Conservation (phyloP, 2,888 invertebrate genomes). For the Alitta virens region DNA sequence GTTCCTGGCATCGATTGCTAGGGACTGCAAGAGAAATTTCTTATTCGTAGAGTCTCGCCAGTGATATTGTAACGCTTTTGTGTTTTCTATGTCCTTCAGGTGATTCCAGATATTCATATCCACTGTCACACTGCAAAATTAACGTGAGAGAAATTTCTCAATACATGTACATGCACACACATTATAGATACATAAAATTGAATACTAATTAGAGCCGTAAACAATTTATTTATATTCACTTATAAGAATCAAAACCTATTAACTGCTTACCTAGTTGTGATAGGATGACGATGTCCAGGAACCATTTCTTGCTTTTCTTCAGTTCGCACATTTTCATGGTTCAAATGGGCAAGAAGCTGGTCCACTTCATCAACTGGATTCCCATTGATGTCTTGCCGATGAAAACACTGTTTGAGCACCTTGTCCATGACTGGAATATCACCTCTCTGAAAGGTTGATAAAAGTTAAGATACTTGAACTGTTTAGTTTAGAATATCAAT, state of each 20-base stretch:
- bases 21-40: slow-evolving; percentile 20
- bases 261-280: not conserved
- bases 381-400: not conserved
- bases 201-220: too few species aligned
- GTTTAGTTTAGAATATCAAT: too few species aligned
- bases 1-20: slow-evolving; percentile 25
- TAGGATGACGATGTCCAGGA: not conserved
- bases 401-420: not conserved
- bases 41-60: slow-evolving; percentile 22
- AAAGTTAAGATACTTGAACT: too few species aligned
- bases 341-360: not conserved
- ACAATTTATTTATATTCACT: too few species aligned
- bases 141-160: too few species aligned
- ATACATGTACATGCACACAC: too few species aligned
- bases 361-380: not conserved
- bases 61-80: slow-evolving; percentile 22
- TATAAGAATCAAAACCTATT: too few species aligned
- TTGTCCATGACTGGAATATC: too few species aligned
- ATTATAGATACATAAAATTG: too few species aligned
- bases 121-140: not conserved
- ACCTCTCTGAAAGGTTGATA: too few species aligned
- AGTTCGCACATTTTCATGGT: not conserved
- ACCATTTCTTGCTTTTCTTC: not conserved
- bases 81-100: slow-evolving; percentile 24
- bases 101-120: slow-evolving; percentile 29